Percentiles rank a stretch among this genome's conserved stretches.
These are phyloP conservation scores for Chelonus formosanus DNA, from an alignment of 2,888 invertebrate species.

Conservation along the genomic window DNA sequence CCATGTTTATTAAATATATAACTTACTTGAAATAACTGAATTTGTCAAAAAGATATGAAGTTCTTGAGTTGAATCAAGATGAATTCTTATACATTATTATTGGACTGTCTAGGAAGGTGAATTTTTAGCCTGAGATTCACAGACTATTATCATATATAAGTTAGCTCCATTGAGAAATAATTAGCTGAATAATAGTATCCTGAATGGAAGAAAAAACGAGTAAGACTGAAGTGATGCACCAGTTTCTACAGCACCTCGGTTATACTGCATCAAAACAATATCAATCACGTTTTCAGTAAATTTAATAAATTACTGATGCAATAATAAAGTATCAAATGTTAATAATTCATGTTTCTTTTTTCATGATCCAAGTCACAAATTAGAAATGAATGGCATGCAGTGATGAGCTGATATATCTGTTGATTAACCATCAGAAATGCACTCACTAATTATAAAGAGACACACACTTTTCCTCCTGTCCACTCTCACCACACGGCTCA, in stretches of 20 bases:
- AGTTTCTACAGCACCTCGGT: constrained; percentile 40
- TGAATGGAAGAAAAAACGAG: constrained; percentile 27
- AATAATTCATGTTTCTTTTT: too few species aligned
- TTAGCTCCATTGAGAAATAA: constrained; percentile 44
- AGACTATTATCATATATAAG: constrained; percentile 47
- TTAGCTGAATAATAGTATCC: constrained; percentile 12
- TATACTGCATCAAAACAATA: constrained; percentile 39
- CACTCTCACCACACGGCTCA: constrained; percentile 4
- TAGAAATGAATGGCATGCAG: neutral
- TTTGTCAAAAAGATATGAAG: too few species aligned
- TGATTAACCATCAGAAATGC: constrained; percentile 4
- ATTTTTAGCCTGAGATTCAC: constrained; percentile 43
- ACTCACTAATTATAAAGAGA: constrained; percentile 4
- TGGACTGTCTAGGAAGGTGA: neutral
- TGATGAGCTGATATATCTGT: constrained; percentile 6
- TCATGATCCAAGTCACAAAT: too few species aligned
- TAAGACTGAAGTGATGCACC: constrained; percentile 34
- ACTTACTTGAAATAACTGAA: too few species aligned
- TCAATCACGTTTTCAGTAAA: neutral
- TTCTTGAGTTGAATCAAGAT: too few species aligned
- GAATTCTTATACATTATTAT: too few species aligned
- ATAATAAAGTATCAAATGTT: too few species aligned
- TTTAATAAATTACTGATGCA: too few species aligned
- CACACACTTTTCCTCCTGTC: constrained; percentile 5
- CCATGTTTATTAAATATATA: too few species aligned